Evolutionary conservation across 2,888 invertebrate species (phyloP), one percentile per base, ranked within the genome.

Genomic region (Junonia oenone): DNA sequence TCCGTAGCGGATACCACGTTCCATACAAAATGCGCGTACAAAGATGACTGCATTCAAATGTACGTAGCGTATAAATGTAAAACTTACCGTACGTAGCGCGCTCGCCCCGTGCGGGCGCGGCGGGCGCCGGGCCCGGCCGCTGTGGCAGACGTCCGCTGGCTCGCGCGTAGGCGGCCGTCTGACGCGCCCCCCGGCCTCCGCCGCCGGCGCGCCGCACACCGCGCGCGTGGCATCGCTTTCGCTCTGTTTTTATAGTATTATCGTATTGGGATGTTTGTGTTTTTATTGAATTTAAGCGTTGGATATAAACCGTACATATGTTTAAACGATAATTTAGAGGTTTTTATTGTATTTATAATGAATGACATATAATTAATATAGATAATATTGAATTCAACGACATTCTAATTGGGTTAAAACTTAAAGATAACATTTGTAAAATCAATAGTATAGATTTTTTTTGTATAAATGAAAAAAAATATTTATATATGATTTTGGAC

Each of bases 121-220:
- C 90, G 79, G 81, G 91, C 91, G 83, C 89, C 88, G 82, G 84
- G 87, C 83, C 80, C 84, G 83, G 84, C 81, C 81, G 81, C 79
- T 81, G 83, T 83, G 85, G 73, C 73, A 77, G 76, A 82, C 88
- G 86, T 81, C 79, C 84, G 78, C 76, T 72, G 69, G 72, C 68
- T 71, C 77, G 79, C 83, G 82, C 84, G 85, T 85, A 81, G 84
- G 85, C 86, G 85, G 76, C 65, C 82, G 78, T 83, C 84, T 84
- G 83, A 68, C 66, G 54, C 63, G 59, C 68, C 64, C 65, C 59
- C 62, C 67, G 52, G 50, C 71, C 63, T 63, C 69, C 62, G 51
- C 65, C 57, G 62, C 63, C 56, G 61, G 57, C 62, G 58, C 56
- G 15, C 40, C 49, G 50, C 45, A 50, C 46, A 35, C 40, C 4